A percentile compares a stretch with the other conserved stretches of the same genome.
Evolutionary conservation across 92 coral and sea anemone species (phyloP).

Genomic region (Porites rus): DNA sequence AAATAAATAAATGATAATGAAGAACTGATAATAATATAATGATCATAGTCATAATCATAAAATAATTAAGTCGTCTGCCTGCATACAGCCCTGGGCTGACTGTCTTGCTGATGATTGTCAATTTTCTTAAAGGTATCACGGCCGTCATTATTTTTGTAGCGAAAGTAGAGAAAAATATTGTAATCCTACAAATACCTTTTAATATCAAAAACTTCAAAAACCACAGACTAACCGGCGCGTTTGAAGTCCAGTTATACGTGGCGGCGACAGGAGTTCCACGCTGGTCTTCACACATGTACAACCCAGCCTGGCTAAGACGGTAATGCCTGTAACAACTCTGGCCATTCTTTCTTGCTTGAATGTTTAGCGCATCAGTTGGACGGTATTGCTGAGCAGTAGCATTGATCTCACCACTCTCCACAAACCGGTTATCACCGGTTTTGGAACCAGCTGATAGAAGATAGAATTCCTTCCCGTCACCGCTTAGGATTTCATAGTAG

Average conservation of each 20-base stretch:
- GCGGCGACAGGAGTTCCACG: conserved; percentile 54
- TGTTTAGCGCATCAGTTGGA: conserved; percentile 50
- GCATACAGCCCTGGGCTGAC: too few species aligned
- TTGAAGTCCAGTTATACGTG: conserved; percentile 52
- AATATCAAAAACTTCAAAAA: too few species aligned
- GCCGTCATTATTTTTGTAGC: too few species aligned
- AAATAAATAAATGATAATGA: too few species aligned
- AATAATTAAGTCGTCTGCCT: too few species aligned
- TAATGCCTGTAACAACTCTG: conserved; percentile 61
- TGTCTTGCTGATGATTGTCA: too few species aligned
- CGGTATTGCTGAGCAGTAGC: conserved; percentile 12
- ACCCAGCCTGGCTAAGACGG: conserved; percentile 56
- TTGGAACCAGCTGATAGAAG: conserved; percentile 65
- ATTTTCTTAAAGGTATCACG: too few species aligned
- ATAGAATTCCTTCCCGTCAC: conserved; percentile 35
- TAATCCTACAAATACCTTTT: too few species aligned
- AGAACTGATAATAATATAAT: too few species aligned
- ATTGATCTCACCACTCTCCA: conserved; percentile 47
- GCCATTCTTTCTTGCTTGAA: conserved; percentile 34
- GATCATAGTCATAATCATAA: too few species aligned
- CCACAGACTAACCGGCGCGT: conserved; percentile 45
- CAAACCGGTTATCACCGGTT: conserved; percentile 59
- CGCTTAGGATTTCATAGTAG: conserved; percentile 57
- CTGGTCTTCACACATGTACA: conserved; percentile 62
- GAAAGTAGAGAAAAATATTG: too few species aligned